These are phyloP conservation scores for Morphnarchus princeps DNA, from an alignment of 2,113 vertebrate species.

Conservation along the genomic window DNA sequence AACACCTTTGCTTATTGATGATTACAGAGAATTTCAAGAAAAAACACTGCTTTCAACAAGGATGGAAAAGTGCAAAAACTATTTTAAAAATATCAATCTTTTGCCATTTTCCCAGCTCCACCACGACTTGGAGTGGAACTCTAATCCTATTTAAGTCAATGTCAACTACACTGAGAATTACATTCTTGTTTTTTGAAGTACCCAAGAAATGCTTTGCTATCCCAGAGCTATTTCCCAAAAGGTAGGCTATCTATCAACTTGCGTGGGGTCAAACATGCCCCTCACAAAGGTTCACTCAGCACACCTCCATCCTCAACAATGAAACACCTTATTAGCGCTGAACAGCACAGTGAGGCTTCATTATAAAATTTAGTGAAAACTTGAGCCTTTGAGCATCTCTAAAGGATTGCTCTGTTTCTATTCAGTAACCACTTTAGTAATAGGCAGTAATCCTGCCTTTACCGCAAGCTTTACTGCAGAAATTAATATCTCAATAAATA, in stretches of 20 bases:
- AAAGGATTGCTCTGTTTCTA: not conserved
- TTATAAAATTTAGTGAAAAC: not conserved
- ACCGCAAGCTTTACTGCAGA: not conserved
- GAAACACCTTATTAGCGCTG: not conserved
- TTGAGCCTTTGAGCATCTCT: not conserved
- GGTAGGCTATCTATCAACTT: fast-evolving
- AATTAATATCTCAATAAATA: not conserved
- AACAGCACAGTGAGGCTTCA: not conserved
- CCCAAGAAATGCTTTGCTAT: not conserved
- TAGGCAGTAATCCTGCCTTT: not conserved
- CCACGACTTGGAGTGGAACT: not conserved
- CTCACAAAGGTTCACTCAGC: not conserved
- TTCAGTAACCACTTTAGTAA: not conserved
- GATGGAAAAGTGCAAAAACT: not conserved
- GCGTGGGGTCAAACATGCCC: fast-evolving
- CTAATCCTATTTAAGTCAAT: not conserved
- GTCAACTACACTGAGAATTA: not conserved
- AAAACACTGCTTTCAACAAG: not conserved
- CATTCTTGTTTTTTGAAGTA: not conserved
- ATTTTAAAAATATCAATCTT: not conserved
- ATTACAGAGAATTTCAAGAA: not conserved
- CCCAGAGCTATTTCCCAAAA: not conserved
- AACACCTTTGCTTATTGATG: not conserved
- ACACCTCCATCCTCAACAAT: not conserved
- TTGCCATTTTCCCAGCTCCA: not conserved